Evolutionary conservation across 2,888 invertebrate species (phyloP).

Genomic region (Drosophila formosana): DNA sequence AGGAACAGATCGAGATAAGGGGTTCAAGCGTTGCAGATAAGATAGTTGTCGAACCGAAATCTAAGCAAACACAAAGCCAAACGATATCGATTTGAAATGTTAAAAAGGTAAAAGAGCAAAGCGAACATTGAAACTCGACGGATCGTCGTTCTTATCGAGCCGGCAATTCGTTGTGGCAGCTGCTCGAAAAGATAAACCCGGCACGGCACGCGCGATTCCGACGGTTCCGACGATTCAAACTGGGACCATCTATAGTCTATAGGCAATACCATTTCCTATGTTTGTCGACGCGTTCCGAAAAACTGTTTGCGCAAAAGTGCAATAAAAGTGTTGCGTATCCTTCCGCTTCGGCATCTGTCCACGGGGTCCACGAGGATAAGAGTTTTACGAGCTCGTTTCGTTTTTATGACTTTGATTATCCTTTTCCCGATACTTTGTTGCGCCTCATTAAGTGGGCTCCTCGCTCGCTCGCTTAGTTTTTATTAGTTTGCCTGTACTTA

Average conservation of each 20-base stretch:
- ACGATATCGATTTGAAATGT: slow-evolving; percentile 37
- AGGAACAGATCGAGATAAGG: slow-evolving; percentile 46
- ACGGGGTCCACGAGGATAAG: slow-evolving; percentile 8
- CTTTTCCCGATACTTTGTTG: slow-evolving; percentile 56
- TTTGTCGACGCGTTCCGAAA: slow-evolving; percentile 38
- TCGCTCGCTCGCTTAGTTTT: slow-evolving; percentile 31
- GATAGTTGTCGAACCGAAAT: slow-evolving; percentile 59
- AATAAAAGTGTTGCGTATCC: slow-evolving; percentile 67
- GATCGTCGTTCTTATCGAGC: slow-evolving; percentile 40
- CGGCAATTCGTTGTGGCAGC: slow-evolving; percentile 56
- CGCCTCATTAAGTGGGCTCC: slow-evolving; percentile 57
- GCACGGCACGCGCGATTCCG: slow-evolving; percentile 64
- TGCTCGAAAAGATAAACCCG: slow-evolving; percentile 63
- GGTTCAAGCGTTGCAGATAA: slow-evolving; percentile 43
- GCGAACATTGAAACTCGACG: slow-evolving; percentile 10
- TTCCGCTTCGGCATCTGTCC: slow-evolving; percentile 68
- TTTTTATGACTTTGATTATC: slow-evolving; percentile 64
- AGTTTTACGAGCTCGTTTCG: slow-evolving; percentile 50
- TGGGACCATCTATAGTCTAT: slow-evolving; percentile 1
- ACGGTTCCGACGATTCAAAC: neutral
- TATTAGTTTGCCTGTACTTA: slow-evolving; percentile 27
- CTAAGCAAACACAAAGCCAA: slow-evolving; percentile 62
- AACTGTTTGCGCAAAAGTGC: slow-evolving; percentile 64
- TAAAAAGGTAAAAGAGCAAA: slow-evolving; percentile 30
- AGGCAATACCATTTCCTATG: slow-evolving; percentile 12